These are phyloP conservation scores for Heliothis subflexa DNA, from an alignment of 1,140 invertebrate genomes.

Conservation along the genomic window DNA sequence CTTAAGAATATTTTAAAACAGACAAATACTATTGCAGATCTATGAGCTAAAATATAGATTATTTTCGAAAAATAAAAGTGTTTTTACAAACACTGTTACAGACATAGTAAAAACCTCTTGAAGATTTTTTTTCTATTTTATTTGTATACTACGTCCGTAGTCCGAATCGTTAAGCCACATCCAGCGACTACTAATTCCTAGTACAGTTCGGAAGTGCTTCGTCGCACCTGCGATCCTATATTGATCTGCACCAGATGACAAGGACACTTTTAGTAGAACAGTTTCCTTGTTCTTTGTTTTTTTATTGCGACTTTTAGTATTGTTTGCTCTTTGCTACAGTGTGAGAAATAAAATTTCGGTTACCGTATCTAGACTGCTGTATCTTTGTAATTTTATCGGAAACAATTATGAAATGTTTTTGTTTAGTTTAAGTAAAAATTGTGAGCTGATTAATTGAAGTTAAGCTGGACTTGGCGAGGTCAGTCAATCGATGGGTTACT, in stretches of 20 bases:
- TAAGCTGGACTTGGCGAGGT: no score
- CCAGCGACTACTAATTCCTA: background rate
- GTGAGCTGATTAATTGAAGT: no score
- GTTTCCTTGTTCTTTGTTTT: background rate
- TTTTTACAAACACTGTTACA: no score
- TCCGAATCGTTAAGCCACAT: background rate
- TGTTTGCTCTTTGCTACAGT: background rate
- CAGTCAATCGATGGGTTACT: no score
- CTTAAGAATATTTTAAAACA: no score
- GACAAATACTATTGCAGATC: no score
- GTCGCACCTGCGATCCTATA: constrained; percentile 31
- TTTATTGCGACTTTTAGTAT: background rate
- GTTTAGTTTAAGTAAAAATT: no score
- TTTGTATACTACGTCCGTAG: background rate
- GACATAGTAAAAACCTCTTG: no score
- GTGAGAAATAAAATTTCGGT: background rate
- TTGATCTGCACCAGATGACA: constrained; percentile 32
- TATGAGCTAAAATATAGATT: no score
- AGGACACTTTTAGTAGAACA: constrained; percentile 4
- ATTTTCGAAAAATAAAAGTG: no score
- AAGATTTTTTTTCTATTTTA: no score
- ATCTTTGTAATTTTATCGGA: background rate
- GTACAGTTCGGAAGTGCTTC: constrained; percentile 3
- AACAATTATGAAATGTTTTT: no score
- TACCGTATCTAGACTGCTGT: background rate